Base-by-base conservation (phyloP, 2,888 invertebrate genomes). In the Bellardia pandia region DNA sequence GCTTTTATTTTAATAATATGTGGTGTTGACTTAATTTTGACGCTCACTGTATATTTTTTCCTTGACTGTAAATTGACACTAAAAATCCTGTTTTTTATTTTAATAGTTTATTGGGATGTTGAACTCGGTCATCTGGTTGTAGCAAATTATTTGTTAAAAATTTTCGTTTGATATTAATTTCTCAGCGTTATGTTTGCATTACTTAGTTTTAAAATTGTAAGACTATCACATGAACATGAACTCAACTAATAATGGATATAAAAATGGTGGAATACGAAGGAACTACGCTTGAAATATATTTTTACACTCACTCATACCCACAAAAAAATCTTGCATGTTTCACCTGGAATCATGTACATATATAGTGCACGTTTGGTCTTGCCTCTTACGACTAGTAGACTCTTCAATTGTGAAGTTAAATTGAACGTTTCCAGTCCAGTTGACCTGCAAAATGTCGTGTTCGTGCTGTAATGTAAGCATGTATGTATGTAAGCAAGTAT, bases 361-460 rank as follows among this genome's bases (percentile, higher is more conserved):
- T 5, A 16, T 16, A n/a, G 23, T 58, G 37, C 45, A 56, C 16
- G 14, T 5, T 23, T 23, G 11, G 14, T 14, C 4, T 7, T 42
- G 8, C 11, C 58, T 30, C 42, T 53, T 30, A 37, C 51, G 14
- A 30, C 6, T 16, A 40, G n/a, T 64, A 53, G 40, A 64, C 45
- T 66, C 33, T 48, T 74, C 64, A 53, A 64, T 45, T 33, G 68
- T 66, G 4, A 53, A 66, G 66, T 30, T 66, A 60, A 68, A 60
- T 82, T 82, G 66, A 68, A 60, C 68, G 13, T 75, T 82, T 82
- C 60, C 60, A 68, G 75, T 75, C 16, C 48, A 71, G 60, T 60
- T 68, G 58, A 13, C 30, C n/a, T 60, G 23, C 48, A 69, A 56
- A 76, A 56, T 51, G 60, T 82, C 58, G 42, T 53, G 45, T 53